Conservation (phyloP, 2,888 invertebrate species). For the Synanthedon formicaeformis region DNA sequence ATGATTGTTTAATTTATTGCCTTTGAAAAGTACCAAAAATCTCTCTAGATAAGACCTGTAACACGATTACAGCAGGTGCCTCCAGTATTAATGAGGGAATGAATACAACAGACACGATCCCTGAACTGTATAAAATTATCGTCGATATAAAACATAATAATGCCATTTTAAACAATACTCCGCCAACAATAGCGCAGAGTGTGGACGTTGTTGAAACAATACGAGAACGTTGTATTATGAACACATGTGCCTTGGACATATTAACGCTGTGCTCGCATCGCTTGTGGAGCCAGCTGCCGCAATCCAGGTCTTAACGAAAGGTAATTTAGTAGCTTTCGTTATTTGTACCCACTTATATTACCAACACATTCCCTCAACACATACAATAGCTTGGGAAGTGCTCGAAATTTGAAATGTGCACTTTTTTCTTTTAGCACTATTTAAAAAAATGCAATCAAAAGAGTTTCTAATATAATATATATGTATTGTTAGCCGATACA, state of each 20-base stretch:
- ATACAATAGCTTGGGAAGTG: no score
- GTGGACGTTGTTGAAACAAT: conserved; percentile 19
- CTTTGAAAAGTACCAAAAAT: no score
- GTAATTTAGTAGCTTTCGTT: conserved; percentile 44
- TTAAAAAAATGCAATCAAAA: no score
- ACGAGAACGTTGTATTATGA: conserved; percentile 28
- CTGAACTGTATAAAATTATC: background rate
- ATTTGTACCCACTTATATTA: conserved; percentile 23
- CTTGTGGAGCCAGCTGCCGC: conserved; percentile 32
- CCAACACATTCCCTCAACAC: background rate
- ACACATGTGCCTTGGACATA: conserved; percentile 43
- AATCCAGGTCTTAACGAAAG: conserved; percentile 55
- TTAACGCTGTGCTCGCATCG: conserved; percentile 32
- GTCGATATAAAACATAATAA: background rate
- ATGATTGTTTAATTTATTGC: no score
- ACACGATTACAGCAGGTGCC: no score
- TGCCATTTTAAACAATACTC: background rate
- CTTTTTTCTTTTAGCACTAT: no score
- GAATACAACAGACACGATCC: background rate
- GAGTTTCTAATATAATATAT: no score
- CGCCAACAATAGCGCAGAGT: background rate
- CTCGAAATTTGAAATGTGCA: no score
- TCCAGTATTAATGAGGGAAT: no score
- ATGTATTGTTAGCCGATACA: no score
- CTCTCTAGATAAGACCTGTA: no score